Evolutionary conservation across 2,113 vertebrate genomes (phyloP), one percentile per base, ranked within the genome.

Genomic region (Lanius collurio): DNA sequence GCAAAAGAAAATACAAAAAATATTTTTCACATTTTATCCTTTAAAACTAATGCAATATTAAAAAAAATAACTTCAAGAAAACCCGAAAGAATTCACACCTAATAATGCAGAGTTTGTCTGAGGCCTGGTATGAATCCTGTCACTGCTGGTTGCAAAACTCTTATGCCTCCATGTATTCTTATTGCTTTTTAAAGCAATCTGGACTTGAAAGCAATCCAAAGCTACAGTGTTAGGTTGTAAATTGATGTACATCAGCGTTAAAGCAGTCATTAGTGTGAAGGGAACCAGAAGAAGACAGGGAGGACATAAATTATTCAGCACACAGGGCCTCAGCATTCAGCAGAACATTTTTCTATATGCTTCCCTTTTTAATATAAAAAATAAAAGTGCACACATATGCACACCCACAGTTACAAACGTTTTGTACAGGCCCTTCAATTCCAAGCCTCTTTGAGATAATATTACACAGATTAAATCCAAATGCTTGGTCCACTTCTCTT

Each of bases 251-350:
- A 74, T 91, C 87, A 88, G 52, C 3, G 1, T 94, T 90, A 92
- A 91, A 67, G 33, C 50, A 94, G 82, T 85, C 90, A 95, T 94
- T 95, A 95, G 67, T 23, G 33, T 86, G 71, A 95, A 88, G 75
- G 47, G 55, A 96, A 88, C 41, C 52, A 55, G 71, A 59, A 90
- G 67, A 94, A 92, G 88, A 86, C 59, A 83, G 59, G 55, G 68
- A 88, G 50, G 59, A 22, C 52, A 94, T 95, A 85, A 93, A 97
- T 94, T 90, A 96, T 95, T 96, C 92, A 92, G 44, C 59, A 93
- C 41, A 67, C 33, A 42, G 77, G 53, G 77, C 49, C 46, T 37
- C 42, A 77, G 42, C 64, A 63, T 41, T 83, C 88, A 83, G 35
- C 23, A 91, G 37, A 87, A 33, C 47, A 80, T 91, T 93, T 93